These are phyloP conservation scores for Camelus dromedarius DNA, from an alignment of 2,113 vertebrate species.

Conservation along the genomic window DNA sequence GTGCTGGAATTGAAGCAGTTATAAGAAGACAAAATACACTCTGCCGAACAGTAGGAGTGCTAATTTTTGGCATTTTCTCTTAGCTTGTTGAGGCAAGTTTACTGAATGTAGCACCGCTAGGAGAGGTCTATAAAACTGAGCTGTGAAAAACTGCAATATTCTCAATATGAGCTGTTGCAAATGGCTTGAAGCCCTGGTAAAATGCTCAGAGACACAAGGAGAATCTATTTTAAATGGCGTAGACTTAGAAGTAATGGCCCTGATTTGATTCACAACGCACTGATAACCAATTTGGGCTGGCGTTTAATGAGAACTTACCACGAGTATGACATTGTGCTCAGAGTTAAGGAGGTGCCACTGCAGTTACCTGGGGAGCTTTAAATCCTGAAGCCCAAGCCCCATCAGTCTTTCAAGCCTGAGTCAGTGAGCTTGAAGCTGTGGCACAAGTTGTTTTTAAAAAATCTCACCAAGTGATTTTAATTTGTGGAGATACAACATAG, in stretches of 20 bases:
- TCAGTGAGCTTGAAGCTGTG: neutral
- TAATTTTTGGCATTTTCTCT: conserved; percentile 80
- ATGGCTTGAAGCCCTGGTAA: conserved; percentile 56
- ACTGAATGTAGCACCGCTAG: conserved; percentile 61
- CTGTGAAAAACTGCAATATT: conserved; percentile 73
- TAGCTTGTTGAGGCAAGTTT: conserved; percentile 75
- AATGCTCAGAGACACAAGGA: conserved; percentile 62
- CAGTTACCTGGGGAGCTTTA: neutral
- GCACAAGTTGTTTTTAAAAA: neutral
- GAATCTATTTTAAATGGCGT: conserved; percentile 48
- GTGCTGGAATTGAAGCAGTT: conserved; percentile 79
- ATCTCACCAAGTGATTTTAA: neutral
- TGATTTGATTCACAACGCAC: conserved; percentile 49
- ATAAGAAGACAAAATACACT: conserved; percentile 72
- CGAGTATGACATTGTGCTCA: neutral
- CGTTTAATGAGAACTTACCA: conserved; percentile 28
- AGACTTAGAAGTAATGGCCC: conserved; percentile 48
- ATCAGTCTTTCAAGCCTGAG: neutral
- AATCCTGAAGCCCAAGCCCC: neutral
- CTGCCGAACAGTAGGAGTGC: conserved; percentile 75
- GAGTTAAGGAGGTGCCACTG: neutral
- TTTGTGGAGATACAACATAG: neutral
- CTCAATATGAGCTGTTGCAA: conserved; percentile 64
- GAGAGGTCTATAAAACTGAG: conserved; percentile 71
- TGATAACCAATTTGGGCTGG: conserved; percentile 19